These are phyloP conservation scores for Lampris megalopsis DNA, from an alignment of 2,113 vertebrate species.

Conservation along the genomic window DNA sequence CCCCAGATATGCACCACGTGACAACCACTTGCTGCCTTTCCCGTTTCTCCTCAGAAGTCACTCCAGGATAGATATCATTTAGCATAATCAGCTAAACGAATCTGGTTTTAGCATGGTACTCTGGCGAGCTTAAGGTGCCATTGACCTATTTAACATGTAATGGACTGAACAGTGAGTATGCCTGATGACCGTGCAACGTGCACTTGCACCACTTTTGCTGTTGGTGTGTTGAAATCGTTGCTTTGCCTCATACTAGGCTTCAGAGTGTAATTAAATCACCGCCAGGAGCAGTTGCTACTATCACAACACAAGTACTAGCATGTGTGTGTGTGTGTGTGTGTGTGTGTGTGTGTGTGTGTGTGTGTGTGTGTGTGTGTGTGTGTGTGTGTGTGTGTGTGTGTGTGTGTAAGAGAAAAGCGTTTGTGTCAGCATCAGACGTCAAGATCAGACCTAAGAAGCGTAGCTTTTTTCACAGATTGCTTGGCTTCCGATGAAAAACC, in stretches of 20 bases:
- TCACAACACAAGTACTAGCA: conserved; percentile 68
- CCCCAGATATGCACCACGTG: no score
- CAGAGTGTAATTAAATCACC: conserved; percentile 45
- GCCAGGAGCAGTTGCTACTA: conserved; percentile 53
- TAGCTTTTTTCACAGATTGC: conserved; percentile 32
- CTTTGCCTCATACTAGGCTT: conserved; percentile 3
- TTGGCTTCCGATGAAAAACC: not conserved
- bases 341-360: no score
- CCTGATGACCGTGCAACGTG: not conserved
- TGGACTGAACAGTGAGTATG: conserved; percentile 11
- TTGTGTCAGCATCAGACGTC: no score
- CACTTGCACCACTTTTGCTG: conserved; percentile 18
- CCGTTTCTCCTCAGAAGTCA: not conserved
- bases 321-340: conserved; percentile 43
- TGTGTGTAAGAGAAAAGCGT: no score
- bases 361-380: no score
- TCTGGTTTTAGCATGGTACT: no score
- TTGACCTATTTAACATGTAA: not conserved
- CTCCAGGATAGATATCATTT: not conserved
- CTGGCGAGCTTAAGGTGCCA: no score
- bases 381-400: no score
- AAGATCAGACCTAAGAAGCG: conserved; percentile 14
- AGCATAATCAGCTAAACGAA: not conserved
- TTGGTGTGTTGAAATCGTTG: conserved; percentile 27
- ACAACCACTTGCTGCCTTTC: conserved; percentile 10